Evolutionary conservation across 2,113 vertebrate genomes (phyloP).

Genomic region (Heterochromis multidens): DNA sequence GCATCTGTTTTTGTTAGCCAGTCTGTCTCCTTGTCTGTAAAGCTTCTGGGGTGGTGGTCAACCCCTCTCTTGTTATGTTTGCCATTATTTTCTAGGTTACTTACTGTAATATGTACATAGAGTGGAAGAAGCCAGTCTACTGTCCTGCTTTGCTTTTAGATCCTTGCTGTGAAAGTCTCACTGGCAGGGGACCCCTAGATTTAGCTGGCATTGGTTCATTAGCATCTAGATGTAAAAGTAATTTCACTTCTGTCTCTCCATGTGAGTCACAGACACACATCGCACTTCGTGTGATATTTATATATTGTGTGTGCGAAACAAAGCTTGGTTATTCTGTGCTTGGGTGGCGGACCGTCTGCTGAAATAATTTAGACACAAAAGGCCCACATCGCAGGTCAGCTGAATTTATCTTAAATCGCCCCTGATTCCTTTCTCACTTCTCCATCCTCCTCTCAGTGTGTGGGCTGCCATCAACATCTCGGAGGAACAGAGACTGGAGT

Average conservation of each 20-base stretch:
- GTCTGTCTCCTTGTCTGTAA: neutral
- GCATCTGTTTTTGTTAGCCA: neutral
- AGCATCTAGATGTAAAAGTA: slow-evolving; percentile 4
- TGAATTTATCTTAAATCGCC: neutral
- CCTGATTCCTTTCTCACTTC: neutral
- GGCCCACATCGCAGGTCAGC: neutral
- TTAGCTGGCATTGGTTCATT: slow-evolving; percentile 9
- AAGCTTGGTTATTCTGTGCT: neutral
- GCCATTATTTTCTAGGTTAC: neutral
- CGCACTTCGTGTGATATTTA: neutral
- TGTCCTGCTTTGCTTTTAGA: slow-evolving; percentile 30
- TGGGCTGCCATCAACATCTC: slow-evolving; percentile 81
- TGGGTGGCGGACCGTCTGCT: neutral
- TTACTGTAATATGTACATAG: neutral
- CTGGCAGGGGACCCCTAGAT: neutral
- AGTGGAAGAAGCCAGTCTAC: neutral
- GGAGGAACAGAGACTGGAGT: slow-evolving; percentile 81
- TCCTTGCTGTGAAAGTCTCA: slow-evolving; percentile 32
- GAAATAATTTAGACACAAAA: slow-evolving; percentile 1
- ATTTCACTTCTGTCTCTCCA: neutral
- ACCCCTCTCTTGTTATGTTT: neutral
- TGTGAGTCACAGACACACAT: neutral
- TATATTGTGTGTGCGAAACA: neutral
- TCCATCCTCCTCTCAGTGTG: slow-evolving; percentile 75
- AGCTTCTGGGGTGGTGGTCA: neutral